These are phyloP conservation scores for Danaus plexippus DNA, from an alignment of 1,140 invertebrate genomes.

Conservation along the genomic window DNA sequence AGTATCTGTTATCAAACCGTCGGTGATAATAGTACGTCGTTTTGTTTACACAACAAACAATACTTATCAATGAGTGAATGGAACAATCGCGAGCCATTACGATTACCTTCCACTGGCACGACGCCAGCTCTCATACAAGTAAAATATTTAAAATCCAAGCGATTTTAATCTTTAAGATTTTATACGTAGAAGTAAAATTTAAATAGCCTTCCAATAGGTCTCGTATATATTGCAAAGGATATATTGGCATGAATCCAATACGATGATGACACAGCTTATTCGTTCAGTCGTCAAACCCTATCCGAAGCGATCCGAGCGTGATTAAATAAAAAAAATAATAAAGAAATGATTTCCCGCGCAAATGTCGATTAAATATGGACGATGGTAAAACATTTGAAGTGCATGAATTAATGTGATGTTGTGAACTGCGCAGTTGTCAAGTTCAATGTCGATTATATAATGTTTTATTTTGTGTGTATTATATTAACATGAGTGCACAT, in stretches of 20 bases:
- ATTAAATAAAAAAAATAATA: slow-evolving; percentile 29
- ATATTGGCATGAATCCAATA: slow-evolving; percentile 40
- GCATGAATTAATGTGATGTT: slow-evolving; percentile 28
- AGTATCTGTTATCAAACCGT: slow-evolving; percentile 13
- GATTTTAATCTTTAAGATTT: slow-evolving; percentile 4
- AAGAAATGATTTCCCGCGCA: slow-evolving; percentile 46
- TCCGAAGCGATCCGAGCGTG: slow-evolving; percentile 27
- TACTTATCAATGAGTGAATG: slow-evolving; percentile 20
- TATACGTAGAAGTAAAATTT: neutral
- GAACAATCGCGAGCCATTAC: slow-evolving; percentile 9
- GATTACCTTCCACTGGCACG: slow-evolving; percentile 13
- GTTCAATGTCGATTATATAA: slow-evolving; percentile 52
- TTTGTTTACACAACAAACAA: slow-evolving; percentile 24
- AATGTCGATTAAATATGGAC: slow-evolving; percentile 56
- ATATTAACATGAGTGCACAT: neutral
- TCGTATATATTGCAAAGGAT: slow-evolving; percentile 18
- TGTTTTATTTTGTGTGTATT: slow-evolving; percentile 16
- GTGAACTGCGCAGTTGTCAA: slow-evolving; percentile 39
- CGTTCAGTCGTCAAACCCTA: slow-evolving; percentile 40
- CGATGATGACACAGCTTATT: slow-evolving; percentile 38
- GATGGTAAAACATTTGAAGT: slow-evolving; percentile 50
- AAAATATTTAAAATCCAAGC: neutral
- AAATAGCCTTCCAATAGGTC: neutral
- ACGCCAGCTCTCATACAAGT: slow-evolving; percentile 13
- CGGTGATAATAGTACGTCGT: slow-evolving; percentile 16